Percentiles rank a stretch among this genome's conserved stretches.
Conservation (phyloP, 2,888 invertebrate species). For the Dusona sp. region DNA sequence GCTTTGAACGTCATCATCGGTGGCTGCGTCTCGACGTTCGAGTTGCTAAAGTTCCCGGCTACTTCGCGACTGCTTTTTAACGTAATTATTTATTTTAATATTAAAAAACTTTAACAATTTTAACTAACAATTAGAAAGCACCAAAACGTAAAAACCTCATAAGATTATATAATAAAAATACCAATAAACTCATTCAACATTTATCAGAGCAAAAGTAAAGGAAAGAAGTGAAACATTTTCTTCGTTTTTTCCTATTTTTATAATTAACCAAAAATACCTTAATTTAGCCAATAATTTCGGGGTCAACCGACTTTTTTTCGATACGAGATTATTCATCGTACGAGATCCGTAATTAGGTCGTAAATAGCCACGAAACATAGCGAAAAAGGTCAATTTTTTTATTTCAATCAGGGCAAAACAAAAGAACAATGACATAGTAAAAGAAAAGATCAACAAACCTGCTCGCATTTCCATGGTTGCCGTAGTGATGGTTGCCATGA, state of each 20-base stretch:
- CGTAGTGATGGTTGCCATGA: conserved; percentile 88
- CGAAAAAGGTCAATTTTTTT: conserved; percentile 16
- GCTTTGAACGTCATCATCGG: conserved; percentile 99
- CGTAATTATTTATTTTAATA: background rate
- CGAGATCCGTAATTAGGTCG: conserved; percentile 8
- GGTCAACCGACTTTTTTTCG: conserved; percentile 79
- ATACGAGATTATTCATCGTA: conserved; percentile 33
- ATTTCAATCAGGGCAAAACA: background rate
- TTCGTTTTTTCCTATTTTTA: background rate
- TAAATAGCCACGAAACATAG: conserved; percentile 28
- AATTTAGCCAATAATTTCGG: conserved; percentile 79
- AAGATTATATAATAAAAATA: background rate
- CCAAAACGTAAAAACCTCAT: too few species aligned
- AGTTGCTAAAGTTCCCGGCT: conserved; percentile 83
- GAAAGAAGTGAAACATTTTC: conserved; percentile 34
- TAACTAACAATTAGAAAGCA: background rate
- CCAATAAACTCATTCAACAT: background rate
- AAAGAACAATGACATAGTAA: conserved; percentile 33
- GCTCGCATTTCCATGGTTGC: conserved; percentile 85
- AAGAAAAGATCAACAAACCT: conserved; percentile 74
- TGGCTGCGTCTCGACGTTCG: conserved; percentile 91
- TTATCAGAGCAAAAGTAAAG: background rate
- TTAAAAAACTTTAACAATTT: background rate
- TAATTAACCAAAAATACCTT: conserved; percentile 72
- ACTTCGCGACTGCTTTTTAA: conserved; percentile 78